These are phyloP conservation scores for Luperina testacea DNA, from an alignment of 2,888 invertebrate genomes.

Conservation along the genomic window DNA sequence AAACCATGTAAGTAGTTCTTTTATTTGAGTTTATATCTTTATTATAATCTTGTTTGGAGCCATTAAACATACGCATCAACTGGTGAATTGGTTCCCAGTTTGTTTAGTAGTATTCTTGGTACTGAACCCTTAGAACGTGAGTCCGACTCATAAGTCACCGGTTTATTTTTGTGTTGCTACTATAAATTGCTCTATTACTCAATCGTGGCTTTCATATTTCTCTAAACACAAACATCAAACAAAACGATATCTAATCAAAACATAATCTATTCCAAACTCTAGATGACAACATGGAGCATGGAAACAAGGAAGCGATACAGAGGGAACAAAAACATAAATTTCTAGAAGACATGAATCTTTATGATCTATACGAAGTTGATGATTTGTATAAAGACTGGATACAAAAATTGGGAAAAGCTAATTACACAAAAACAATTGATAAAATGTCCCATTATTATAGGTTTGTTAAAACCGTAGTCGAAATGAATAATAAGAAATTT, in stretches of 20 bases:
- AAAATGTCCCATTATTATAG: constrained; percentile 71
- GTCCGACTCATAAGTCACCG: neutral
- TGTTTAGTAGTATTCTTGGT: neutral
- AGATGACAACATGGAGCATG: constrained; percentile 69
- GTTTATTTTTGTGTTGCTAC: neutral
- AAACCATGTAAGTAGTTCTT: constrained; percentile 75
- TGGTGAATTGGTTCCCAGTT: neutral
- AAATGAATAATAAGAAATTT: constrained; percentile 73
- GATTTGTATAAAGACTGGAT: constrained; percentile 71
- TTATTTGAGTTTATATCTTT: neutral
- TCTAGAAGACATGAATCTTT: constrained; percentile 64
- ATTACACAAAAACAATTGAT: constrained; percentile 62
- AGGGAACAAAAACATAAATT: constrained; percentile 11
- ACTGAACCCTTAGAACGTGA: neutral
- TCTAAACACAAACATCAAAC: neutral
- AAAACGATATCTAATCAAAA: neutral
- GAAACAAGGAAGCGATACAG: neutral
- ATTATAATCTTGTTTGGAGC: neutral
- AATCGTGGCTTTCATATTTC: neutral
- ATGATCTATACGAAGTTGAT: constrained; percentile 73
- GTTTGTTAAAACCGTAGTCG: constrained; percentile 78
- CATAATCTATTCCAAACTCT: constrained; percentile 13
- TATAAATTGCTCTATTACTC: neutral
- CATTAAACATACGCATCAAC: no score
- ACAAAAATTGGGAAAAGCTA: constrained; percentile 64